Percentiles rank a stretch among this genome's conserved stretches.
These are phyloP conservation scores for Numida meleagris DNA, from an alignment of 2,113 vertebrate genomes.

Conservation along the genomic window DNA sequence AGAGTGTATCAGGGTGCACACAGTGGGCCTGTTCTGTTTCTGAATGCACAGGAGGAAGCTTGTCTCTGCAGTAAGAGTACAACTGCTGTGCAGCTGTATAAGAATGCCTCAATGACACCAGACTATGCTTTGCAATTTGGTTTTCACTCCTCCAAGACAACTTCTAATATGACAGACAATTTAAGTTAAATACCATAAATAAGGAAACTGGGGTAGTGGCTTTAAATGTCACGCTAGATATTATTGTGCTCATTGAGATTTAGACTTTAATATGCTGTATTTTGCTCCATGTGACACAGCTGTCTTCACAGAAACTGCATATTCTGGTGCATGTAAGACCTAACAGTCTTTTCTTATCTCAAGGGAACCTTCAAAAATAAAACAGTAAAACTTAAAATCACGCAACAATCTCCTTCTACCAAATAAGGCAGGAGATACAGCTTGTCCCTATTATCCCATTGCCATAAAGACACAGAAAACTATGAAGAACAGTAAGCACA, in stretches of 20 bases:
- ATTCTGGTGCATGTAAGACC: slow-evolving; percentile 20
- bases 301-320: slow-evolving; percentile 41
- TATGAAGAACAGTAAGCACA: slow-evolving; percentile 35
- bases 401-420: neutral
- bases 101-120: slow-evolving; percentile 28
- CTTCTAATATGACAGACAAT: slow-evolving; percentile 68
- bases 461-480: slow-evolving; percentile 46
- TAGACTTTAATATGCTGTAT: slow-evolving; percentile 67
- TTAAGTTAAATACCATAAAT: slow-evolving; percentile 64
- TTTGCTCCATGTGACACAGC: slow-evolving; percentile 18
- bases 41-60: slow-evolving; percentile 51
- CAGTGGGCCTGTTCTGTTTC: slow-evolving; percentile 21
- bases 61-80: slow-evolving; percentile 36
- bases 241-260: slow-evolving; percentile 49
- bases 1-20: rapidly evolving
- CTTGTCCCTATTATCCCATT: slow-evolving; percentile 55
- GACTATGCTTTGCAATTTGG: slow-evolving; percentile 46
- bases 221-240: slow-evolving; percentile 65
- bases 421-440: slow-evolving; percentile 64
- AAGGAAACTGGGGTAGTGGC: slow-evolving; percentile 41
- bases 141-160: slow-evolving; percentile 62
- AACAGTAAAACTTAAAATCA: slow-evolving; percentile 59
- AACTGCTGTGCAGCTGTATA: slow-evolving; percentile 37
- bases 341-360: slow-evolving; percentile 47
- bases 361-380: slow-evolving; percentile 59